phyloP scores from a whole-genome alignment of 2,113 vertebrate genomes.

The Rissa tridactyla region DNA sequence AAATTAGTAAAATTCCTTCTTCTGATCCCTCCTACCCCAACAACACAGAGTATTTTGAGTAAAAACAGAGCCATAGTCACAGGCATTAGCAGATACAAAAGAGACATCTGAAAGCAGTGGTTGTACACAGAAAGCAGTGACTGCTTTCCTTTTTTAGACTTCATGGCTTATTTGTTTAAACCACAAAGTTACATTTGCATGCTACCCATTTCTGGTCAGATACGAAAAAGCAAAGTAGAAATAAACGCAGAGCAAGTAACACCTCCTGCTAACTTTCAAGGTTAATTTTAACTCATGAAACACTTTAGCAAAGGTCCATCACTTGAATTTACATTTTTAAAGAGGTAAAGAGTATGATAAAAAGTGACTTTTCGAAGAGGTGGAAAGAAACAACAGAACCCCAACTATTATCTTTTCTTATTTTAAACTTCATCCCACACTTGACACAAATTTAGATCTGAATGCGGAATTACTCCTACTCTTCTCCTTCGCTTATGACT shows the following conservation, averaged over 20 bases:
- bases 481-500: slow-evolving; percentile 45
- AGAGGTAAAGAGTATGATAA: neutral
- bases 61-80: neutral
- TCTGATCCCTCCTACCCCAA: neutral
- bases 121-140: slow-evolving; percentile 37
- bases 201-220: neutral
- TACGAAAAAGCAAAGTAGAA: neutral
- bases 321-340: neutral
- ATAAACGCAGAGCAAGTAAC: neutral
- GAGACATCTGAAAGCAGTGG: slow-evolving; percentile 18
- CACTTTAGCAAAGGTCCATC: neutral
- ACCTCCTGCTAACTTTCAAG: neutral
- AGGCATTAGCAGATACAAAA: neutral
- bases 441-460: slow-evolving; percentile 50
- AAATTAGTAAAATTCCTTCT: neutral
- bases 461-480: slow-evolving; percentile 52
- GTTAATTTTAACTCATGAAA: slow-evolving; percentile 33
- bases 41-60: neutral
- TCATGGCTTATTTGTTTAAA: slow-evolving; percentile 55
- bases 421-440: slow-evolving; percentile 61
- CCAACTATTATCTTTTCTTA: slow-evolving; percentile 53
- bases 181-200: slow-evolving; percentile 41
- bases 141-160: slow-evolving; percentile 46
- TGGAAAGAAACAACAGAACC: slow-evolving; percentile 42
- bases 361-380: slow-evolving; percentile 5